Base-by-base conservation (phyloP, 2,797 vertebrate genomes). In the Sebastes vulpes region DNA sequence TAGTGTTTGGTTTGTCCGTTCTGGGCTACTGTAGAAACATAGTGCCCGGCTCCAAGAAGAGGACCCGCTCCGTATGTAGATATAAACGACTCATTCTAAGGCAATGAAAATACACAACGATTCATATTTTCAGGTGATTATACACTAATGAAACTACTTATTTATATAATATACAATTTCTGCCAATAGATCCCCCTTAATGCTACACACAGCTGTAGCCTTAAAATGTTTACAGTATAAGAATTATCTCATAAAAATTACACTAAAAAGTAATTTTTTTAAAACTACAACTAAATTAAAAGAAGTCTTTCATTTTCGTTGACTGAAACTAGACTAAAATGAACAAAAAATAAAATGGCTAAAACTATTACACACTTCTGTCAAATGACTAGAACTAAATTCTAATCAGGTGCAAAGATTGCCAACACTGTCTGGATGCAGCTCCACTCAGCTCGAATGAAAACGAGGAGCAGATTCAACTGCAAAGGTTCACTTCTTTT, bases 401-500 rank as follows among this genome's bases (percentile, higher is more conserved):
- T 7, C 8, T 14, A 64, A 66, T 53, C n/a, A 26, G 25, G 14
- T 67, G 42, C 25, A 10, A 57, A 26, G 59, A 52, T 67, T 28
- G 18, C 42, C 20, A 66, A 28, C 52, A 10, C 25, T 23, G 73
- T 5, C 46, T 66, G 48, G 73, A 59, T 71, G 46, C 29, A 58
- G 16, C 21, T 72, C 58, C 18, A 56, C 32, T 66, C 52, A 16
- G 56, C 12, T 68, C 10, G 54, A 69, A 63, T 63, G 21, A 79
- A 79, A 77, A 75, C 9, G 25, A 76, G 53, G 21, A 61, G 32
- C 60, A 53, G 65, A 77, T 84, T 85, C 60, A 60, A 35, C 67
- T 58, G 72, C 76, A 81, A 69, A 77, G 72, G 72, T 85, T 81
- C 32, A 38, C 46, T 31, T 81, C 64, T 82, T 84, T 69, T 79